Evolutionary conservation across 1,140 invertebrate species (phyloP).

Genomic region (Subanguina moxae): DNA sequence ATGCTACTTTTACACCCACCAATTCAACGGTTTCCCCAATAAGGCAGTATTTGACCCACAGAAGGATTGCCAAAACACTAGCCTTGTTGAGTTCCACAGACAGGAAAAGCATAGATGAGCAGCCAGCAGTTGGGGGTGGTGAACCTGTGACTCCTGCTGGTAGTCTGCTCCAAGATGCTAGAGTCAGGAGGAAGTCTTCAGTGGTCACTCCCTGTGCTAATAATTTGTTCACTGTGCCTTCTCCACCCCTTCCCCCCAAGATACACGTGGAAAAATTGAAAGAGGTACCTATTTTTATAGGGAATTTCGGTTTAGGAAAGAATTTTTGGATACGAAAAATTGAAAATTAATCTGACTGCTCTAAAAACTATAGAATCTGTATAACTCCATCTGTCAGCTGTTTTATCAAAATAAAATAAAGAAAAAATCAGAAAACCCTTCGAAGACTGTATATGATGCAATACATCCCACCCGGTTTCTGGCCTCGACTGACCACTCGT

Average conservation of each 20-base stretch:
- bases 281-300: not conserved
- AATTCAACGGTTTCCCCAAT: constrained; percentile 27
- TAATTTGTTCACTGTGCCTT: not conserved
- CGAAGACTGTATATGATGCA: constrained; percentile 70
- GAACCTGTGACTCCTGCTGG: too few species aligned
- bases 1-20: constrained; percentile 1
- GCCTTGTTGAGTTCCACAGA: not conserved
- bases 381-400: not conserved
- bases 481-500: constrained; percentile 85
- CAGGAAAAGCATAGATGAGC: not conserved
- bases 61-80: constrained; percentile 19
- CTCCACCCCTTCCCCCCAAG: not conserved
- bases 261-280: not conserved
- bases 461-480: constrained; percentile 95
- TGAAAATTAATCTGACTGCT: too few species aligned
- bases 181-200: not conserved
- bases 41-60: constrained; percentile 24
- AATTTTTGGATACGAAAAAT: not conserved
- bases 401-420: not conserved
- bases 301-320: not conserved
- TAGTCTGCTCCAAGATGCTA: not conserved
- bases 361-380: too few species aligned
- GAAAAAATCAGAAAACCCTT: constrained; percentile 17
- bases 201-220: not conserved
- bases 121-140: not conserved